phyloP scores from a whole-genome alignment of 2,888 invertebrate species.

The Nephrocerus scutellatus region DNA sequence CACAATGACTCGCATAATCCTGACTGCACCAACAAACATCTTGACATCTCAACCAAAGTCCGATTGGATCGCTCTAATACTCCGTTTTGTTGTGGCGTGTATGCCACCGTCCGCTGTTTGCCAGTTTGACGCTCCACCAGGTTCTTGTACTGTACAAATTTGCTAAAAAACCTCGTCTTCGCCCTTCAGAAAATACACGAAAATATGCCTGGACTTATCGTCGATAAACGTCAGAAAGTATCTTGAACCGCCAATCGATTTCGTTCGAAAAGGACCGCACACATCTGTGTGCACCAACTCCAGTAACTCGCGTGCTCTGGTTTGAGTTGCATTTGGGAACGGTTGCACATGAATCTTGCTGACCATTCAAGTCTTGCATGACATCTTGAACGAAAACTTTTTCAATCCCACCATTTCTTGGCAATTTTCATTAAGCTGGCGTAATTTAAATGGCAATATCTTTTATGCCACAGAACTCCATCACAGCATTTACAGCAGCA shows the following conservation, averaged over 20 bases:
- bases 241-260: conserved; percentile 13
- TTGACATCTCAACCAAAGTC: conserved; percentile 24
- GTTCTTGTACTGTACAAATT: conserved; percentile 17
- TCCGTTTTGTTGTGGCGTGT: conserved; percentile 22
- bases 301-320: no score
- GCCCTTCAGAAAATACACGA: conserved; percentile 19
- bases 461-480: no score
- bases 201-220: conserved; percentile 15
- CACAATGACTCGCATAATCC: conserved; percentile 24
- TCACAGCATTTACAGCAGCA: conserved; percentile 4
- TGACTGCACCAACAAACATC: conserved; percentile 26
- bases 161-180: conserved; percentile 17
- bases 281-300: conserved; percentile 18
- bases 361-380: no score
- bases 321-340: no score
- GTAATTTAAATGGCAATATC: conserved; percentile 8
- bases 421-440: conserved; percentile 4
- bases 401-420: conserved; percentile 4
- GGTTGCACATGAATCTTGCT: no score
- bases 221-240: conserved; percentile 24
- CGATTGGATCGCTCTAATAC: conserved; percentile 19
- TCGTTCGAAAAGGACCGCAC: conserved; percentile 16
- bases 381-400: no score
- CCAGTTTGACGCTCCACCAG: conserved; percentile 14
- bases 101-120: conserved; percentile 13